Evolutionary conservation across 2,797 vertebrate genomes (phyloP), one percentile per base, ranked within the genome.

Genomic region (Tangara arthus): DNA sequence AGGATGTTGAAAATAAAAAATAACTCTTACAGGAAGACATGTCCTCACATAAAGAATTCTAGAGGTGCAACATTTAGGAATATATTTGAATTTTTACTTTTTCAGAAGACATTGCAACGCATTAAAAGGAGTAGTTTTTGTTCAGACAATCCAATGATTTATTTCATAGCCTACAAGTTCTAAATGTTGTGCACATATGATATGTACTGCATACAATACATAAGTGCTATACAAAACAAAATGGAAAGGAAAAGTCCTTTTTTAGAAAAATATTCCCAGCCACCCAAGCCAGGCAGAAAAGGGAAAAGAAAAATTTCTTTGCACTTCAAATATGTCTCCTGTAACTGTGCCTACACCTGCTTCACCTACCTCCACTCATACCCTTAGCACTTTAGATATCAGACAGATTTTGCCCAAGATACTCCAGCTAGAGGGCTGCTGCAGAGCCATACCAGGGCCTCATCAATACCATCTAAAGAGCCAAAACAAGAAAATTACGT

Each of bases 11-110:
- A 77, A 87, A 76, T 66, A 66, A 87, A 85, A 94, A 90, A 72
- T 34, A 82, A 73, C 68, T 88, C 44, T 96, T 97, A 77, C 82
- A 81, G 91, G 90, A 97, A 97, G 66, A 55, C 32, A 61, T 2
- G 0, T 44, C n/a, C 63, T 86, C 50, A 57, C 39, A 42, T 47
- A 46, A 84, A 59, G 53, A 24, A 39, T 2, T 32, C 32, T 77
- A 42, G n/a, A 80, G 22, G 46, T 53, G 71, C 52, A 82, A 72
- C 26, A 41, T 26, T 46, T 35, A 56, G 32, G 30, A 68, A 91
- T 1, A 22, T 53, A 37, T 81, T 80, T 93, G 64, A 80, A 90
- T 95, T 94, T 94, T 90, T 87, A 79, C 68, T 80, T 92, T 85
- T 87, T 59, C 28, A 68, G 61, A 77, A 76, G 65, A 55, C 5